phyloP scores from a whole-genome alignment of 2,113 vertebrate genomes.

The Xyliphius kryptos region DNA sequence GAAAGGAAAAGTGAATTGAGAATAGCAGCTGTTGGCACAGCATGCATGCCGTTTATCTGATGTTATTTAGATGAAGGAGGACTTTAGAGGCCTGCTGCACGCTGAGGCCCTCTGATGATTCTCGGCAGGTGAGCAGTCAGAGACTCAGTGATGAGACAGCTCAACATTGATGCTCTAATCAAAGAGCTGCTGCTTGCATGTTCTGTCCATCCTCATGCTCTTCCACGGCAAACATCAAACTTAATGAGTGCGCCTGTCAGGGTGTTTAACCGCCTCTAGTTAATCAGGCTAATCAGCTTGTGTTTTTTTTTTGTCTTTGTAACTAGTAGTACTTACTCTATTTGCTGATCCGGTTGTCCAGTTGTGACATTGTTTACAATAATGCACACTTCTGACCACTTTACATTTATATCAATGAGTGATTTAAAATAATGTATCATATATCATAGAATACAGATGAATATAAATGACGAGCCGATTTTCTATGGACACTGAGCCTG shows the following conservation, averaged over 20 bases:
- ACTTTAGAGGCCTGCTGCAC: conserved; percentile 24
- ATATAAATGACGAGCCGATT: too few relatives aligned
- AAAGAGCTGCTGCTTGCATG: too few relatives aligned
- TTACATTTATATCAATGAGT: too few relatives aligned
- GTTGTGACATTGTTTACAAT: too few relatives aligned
- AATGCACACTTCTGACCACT: too few relatives aligned
- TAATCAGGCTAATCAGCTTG: background rate
- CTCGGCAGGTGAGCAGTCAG: conserved; percentile 13
- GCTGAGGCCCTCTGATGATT: conserved; percentile 36
- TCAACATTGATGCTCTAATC: conserved; percentile 13
- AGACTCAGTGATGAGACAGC: conserved; percentile 20
- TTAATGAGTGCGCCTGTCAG: background rate
- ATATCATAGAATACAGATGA: too few relatives aligned
- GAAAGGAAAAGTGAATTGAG: conserved; percentile 6
- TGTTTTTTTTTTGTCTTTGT: too few relatives aligned
- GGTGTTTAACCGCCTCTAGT: background rate
- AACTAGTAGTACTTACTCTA: too few relatives aligned
- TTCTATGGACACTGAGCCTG: too few relatives aligned
- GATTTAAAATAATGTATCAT: too few relatives aligned
- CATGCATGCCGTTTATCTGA: conserved; percentile 32
- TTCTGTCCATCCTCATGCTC: conserved; percentile 18
- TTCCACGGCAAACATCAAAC: too few relatives aligned
- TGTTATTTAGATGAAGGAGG: conserved; percentile 37
- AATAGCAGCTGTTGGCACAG: conserved; percentile 25
- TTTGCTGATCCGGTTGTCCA: too few relatives aligned